These are phyloP conservation scores for Heteromormyrus szaboi DNA, from an alignment of 2,797 vertebrate species.

Conservation along the genomic window DNA sequence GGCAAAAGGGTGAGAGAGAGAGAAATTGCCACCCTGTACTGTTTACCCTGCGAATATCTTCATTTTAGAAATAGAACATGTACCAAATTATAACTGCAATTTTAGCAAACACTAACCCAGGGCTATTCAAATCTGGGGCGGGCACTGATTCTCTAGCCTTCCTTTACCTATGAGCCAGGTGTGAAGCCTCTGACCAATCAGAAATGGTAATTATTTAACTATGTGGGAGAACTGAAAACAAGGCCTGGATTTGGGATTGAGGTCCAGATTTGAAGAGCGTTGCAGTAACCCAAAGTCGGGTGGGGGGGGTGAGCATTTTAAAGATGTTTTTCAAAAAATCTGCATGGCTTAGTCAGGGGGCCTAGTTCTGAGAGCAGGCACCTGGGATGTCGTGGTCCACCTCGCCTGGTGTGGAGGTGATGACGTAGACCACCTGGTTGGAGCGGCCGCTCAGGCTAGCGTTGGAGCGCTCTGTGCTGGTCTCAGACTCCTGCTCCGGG, in stretches of 20 bases:
- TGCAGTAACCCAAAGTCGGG: background rate
- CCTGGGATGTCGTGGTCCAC: constrained; percentile 79
- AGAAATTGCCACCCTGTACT: background rate
- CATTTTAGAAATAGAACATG: background rate
- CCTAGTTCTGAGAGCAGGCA: constrained; percentile 61
- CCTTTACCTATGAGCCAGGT: background rate
- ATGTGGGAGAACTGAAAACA: background rate
- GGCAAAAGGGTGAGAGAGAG: background rate
- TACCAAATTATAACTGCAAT: background rate
- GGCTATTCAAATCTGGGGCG: background rate
- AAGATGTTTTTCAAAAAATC: background rate
- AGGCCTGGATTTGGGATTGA: background rate
- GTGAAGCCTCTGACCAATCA: background rate
- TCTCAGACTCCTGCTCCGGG: constrained; percentile 46
- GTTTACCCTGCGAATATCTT: background rate
- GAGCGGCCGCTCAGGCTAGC: constrained; percentile 70
- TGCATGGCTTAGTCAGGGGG: background rate
- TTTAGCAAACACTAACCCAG: background rate
- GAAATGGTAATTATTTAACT: background rate
- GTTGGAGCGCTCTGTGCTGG: constrained; percentile 72
- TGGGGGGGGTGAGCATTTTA: background rate
- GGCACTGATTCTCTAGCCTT: background rate
- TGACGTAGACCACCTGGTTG: constrained; percentile 84
- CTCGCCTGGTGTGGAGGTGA: constrained; percentile 88
- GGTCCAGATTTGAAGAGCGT: background rate